Evolutionary conservation across 1,140 invertebrate genomes (phyloP), one percentile per base, ranked within the genome.

Genomic region (Pseudachorutes palmiensis): DNA sequence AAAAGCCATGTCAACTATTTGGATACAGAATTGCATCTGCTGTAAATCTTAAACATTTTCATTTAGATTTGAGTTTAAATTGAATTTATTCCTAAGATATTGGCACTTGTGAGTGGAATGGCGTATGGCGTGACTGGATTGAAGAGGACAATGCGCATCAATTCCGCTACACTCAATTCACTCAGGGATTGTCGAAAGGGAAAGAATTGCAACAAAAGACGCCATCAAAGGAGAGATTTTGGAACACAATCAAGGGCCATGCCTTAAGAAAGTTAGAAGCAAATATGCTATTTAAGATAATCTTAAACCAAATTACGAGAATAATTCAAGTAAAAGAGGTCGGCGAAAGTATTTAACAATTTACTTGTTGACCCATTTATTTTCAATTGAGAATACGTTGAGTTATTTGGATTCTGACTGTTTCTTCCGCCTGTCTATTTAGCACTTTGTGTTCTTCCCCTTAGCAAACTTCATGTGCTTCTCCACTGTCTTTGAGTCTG

Each of bases 381-480:
- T n/a, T n/a, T n/a, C n/a, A n/a, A n/a, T n/a, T n/a, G n/a, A n/a
- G n/a, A n/a, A n/a, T n/a, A n/a, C n/a, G n/a, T n/a, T n/a, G n/a
- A n/a, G n/a, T n/a, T n/a, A n/a, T n/a, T n/a, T n/a, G n/a, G n/a
- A n/a, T n/a, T n/a, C n/a, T n/a, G n/a, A n/a, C n/a, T n/a, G n/a
- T n/a, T n/a, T n/a, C n/a, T n/a, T n/a, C n/a, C n/a, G n/a, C n/a
- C n/a, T n/a, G n/a, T n/a, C n/a, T n/a, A n/a, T n/a, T n/a, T n/a
- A n/a, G n/a, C n/a, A n/a, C n/a, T n/a, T n/a, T n/a, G n/a, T n/a
- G n/a, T n/a, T n/a, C n/a, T n/a, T n/a, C n/a, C n/a, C n/a, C n/a
- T n/a, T n/a, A n/a, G n/a, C n/a, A n/a, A n/a, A n/a, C n/a, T 55
- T 22, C 51, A 55, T 55, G 24, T 55, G 24, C 24, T 55, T 55